Evolutionary conservation across 2,888 invertebrate genomes (phyloP).

Genomic region (Drosophila mercatorum): DNA sequence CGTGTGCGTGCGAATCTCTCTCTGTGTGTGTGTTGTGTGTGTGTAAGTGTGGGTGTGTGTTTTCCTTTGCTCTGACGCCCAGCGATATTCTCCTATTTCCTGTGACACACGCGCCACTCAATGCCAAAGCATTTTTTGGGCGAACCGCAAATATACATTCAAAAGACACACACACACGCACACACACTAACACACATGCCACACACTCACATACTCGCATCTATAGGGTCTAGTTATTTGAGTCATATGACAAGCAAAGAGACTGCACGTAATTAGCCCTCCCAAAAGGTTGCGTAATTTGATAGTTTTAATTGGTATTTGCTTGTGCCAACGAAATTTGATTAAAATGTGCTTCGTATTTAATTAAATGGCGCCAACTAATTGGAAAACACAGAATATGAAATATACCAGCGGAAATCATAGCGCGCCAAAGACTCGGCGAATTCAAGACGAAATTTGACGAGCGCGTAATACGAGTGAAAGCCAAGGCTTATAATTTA

Average conservation of each 20-base stretch:
- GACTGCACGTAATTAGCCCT: conserved; percentile 61
- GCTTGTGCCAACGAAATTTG: conserved; percentile 59
- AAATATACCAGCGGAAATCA: neutral
- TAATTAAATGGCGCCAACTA: conserved; percentile 45
- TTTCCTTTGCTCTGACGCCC: conserved; percentile 52
- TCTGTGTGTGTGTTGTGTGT: conserved; percentile 11
- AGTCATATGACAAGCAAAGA: conserved; percentile 36
- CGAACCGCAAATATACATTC: conserved; percentile 57
- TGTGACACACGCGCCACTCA: conserved; percentile 48
- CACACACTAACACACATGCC: conserved; percentile 9
- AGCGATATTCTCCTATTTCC: conserved; percentile 58
- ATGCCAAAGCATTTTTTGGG: conserved; percentile 63
- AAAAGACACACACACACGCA: conserved; percentile 14
- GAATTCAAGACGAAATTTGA: neutral
- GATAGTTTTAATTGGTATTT: conserved; percentile 76
- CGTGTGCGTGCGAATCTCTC: conserved; percentile 23
- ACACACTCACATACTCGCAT: neutral
- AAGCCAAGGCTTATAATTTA: neutral
- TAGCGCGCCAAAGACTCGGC: neutral
- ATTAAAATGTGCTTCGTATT: conserved; percentile 56
- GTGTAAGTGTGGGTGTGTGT: conserved; percentile 5
- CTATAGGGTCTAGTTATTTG: conserved; percentile 35
- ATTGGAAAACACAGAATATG: conserved; percentile 23
- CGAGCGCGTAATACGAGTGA: neutral
- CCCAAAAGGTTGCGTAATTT: conserved; percentile 58